Base-by-base conservation (phyloP, 2,797 vertebrate genomes). In the Gephyroberyx darwinii region DNA sequence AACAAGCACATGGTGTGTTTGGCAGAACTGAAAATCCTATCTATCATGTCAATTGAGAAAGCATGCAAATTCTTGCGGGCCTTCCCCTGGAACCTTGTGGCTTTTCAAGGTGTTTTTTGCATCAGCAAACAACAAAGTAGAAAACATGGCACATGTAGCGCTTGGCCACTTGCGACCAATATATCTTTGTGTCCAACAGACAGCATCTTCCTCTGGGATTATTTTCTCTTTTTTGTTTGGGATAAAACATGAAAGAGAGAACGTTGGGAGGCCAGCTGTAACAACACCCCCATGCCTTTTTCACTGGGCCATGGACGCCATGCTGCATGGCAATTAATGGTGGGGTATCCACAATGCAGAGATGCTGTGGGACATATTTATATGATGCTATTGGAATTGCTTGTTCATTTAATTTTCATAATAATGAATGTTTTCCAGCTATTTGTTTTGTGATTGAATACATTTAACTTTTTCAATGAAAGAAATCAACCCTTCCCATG, bases 241-340 rank as follows among this genome's bases (percentile, higher is more conserved):
- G 33, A 48, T 51, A 65, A 60, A 41, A 62, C 55, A 56, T 35
- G 71, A 70, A 80, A 66, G 39, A 67, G 80, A 45, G 43, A 80
- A 57, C 31, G 50, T 56, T 57, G 37, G 4, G 57, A 58, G 13
- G 37, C 30, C 70, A 82, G 73, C 74, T 88, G 74, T 80, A 63
- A 65, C 71, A 82, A 83, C 75, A 81, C 41, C 68, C 73, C 55
- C 39, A 0, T 50, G 59, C 56, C 26, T 14, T 39, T 20, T 51
- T 55, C 30, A 8, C 65, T 17, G 52, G 5, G 20, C 12, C 41
- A 54, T 8, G 19, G 19, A 51, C 14, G 69, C 20, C 1, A 22
- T 54, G 9, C 41, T 48, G 55, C 33, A 19, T 37, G 16, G 33
- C n/a, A 48, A 33, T 54, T 26, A 48, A 69, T 37, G 8, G 13